Evolutionary conservation across 2,888 invertebrate species (phyloP).

Genomic region (Fissipunctia ypsillon): DNA sequence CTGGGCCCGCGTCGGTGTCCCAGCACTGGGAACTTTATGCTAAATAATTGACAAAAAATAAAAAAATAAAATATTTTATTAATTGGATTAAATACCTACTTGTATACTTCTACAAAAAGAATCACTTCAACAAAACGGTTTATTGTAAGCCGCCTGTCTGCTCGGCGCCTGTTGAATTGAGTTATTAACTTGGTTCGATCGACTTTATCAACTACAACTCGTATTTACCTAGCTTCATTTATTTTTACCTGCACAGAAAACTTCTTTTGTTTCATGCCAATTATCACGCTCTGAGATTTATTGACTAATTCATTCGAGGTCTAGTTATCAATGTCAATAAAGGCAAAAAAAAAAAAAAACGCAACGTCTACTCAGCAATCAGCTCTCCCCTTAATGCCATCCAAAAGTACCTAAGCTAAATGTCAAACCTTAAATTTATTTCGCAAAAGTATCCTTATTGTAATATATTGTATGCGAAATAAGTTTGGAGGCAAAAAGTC

Average conservation of each 20-base stretch:
- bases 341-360: constrained; percentile 6
- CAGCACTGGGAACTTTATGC: no score
- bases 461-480: constrained; percentile 80
- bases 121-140: not conserved
- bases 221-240: constrained; percentile 12
- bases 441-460: constrained; percentile 71
- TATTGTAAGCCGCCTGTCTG: constrained; percentile 2
- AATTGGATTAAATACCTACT: not conserved
- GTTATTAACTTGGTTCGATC: constrained; percentile 38
- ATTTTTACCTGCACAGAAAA: constrained; percentile 3
- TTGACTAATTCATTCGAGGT: not conserved
- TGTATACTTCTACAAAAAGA: not conserved
- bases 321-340: not conserved
- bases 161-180: constrained; percentile 26
- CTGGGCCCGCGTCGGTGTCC: no score
- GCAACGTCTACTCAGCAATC: constrained; percentile 15
- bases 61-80: no score
- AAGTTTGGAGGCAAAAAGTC: constrained; percentile 76
- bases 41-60: no score
- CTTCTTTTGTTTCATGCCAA: constrained; percentile 10
- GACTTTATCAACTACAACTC: constrained; percentile 15
- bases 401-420: constrained; percentile 68
- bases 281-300: constrained; percentile 12
- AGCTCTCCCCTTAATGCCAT: constrained; percentile 56
- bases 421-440: constrained; percentile 79